These are phyloP conservation scores for Bryconaethiops microstoma DNA, from an alignment of 2,797 vertebrate species.

Conservation along the genomic window DNA sequence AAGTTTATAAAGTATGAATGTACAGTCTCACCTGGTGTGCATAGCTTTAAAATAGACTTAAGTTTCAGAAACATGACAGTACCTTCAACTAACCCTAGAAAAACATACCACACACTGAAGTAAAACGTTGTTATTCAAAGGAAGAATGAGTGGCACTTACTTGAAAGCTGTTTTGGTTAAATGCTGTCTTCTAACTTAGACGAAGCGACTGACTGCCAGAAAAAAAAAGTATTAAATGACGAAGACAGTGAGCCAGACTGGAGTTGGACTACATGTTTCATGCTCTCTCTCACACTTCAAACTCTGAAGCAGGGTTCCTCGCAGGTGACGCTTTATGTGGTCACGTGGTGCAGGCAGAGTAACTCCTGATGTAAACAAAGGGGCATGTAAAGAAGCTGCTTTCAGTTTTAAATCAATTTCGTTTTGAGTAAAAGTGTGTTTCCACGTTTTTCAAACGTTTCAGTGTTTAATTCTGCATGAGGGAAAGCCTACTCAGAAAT, in stretches of 20 bases:
- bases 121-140: neutral
- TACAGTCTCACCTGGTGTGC: neutral
- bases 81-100: neutral
- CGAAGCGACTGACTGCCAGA: neutral
- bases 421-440: too few relatives aligned
- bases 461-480: too few relatives aligned
- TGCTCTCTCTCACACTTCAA: constrained; percentile 59
- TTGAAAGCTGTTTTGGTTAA: constrained; percentile 9
- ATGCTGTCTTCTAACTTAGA: neutral
- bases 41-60: too few relatives aligned
- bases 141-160: constrained; percentile 4
- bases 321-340: constrained; percentile 51
- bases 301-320: constrained; percentile 64
- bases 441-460: too few relatives aligned
- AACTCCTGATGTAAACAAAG: constrained; percentile 70
- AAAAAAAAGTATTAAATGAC: neutral
- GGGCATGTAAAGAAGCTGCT: constrained; percentile 16
- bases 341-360: constrained; percentile 71
- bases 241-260: constrained; percentile 18
- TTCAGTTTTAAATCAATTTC: too few relatives aligned
- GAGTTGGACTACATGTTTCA: constrained; percentile 11
- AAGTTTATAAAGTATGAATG: neutral
- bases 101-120: neutral
- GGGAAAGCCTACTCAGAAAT: too few relatives aligned
- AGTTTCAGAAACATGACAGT: neutral